Evolutionary conservation across 2,888 invertebrate species (phyloP), one percentile per base, ranked within the genome.

Genomic region (Ichneumoninae sp.): DNA sequence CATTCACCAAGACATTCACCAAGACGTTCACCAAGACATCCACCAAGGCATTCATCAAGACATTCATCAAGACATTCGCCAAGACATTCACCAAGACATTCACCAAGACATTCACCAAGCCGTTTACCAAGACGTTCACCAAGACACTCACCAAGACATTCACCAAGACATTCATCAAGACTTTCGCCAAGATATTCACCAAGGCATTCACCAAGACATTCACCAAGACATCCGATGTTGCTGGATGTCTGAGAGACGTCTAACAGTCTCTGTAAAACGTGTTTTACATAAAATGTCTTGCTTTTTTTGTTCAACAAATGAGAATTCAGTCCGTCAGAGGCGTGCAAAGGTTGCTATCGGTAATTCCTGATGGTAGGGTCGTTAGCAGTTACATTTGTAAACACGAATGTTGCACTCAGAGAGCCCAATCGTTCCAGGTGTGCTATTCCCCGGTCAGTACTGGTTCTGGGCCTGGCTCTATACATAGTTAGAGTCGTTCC

Each of bases 321-420:
- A 30, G n/a, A 30, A 30, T 26, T 16, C 30, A 33, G 16, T 30
- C 13, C 10, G 5, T 7, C 30, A 13, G 33, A 7, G 33, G 0
- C 3, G 30, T 62, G 16, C 62, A 33, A 62, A 33, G 19, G 8
- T 54, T 7, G 52, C 19, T 54, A n/a, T 22, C 44, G 44, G 44
- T 47, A 47, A 54, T 54, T 19, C 52, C 19, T 16, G 52, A 54
- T 30, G 30, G 8, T n/a, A 6, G 16, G 30, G 33, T 30, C 26
- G 60, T 62, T 62, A 16, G 62, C 16, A 62, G 62, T 62, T 33
- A 62, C 30, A 62, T 62, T 62, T 30, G 62, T 62, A 33, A 62
- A 30, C 33, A 62, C 62, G 62, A 62, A 16, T 30, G n/a, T 16
- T 30, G 62, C 62, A 62, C 30, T 62, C 62, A 10, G 33, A 4